A percentile compares a stretch with the other conserved stretches of the same genome.
These are phyloP conservation scores for Spialia ferax DNA, from an alignment of 2,888 invertebrate species.

Conservation along the genomic window DNA sequence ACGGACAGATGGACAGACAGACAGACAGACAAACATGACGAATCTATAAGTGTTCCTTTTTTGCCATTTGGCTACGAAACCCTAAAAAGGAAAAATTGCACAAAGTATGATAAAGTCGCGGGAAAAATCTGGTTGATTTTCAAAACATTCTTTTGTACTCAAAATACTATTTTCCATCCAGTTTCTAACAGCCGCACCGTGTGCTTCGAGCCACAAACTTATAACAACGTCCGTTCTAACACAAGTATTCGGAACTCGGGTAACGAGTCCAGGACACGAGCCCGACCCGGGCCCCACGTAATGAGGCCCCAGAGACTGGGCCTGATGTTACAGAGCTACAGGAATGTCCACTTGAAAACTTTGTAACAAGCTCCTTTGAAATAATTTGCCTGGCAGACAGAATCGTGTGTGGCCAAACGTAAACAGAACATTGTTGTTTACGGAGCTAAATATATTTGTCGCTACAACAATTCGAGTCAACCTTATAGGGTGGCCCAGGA, in stretches of 20 bases:
- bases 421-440: no score
- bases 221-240: conserved; percentile 8
- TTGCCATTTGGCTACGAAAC: no score
- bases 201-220: conserved; percentile 9
- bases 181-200: neutral
- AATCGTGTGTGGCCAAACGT: neutral
- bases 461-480: no score
- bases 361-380: conserved; percentile 1
- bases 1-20: no score
- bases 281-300: neutral
- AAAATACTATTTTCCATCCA: neutral
- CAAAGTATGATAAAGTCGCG: no score
- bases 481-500: no score
- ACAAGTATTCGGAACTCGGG: conserved; percentile 5
- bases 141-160: neutral
- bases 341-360: neutral
- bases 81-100: no score
- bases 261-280: conserved; percentile 16
- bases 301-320: neutral
- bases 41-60: no score
- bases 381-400: neutral
- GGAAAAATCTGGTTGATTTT: no score
- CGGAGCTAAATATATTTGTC: no score
- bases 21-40: no score
- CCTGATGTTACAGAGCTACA: neutral